Percentiles rank a stretch among this genome's conserved stretches.
These are phyloP conservation scores for Zelleria hepariella DNA, from an alignment of 2,888 invertebrate species.

Conservation along the genomic window DNA sequence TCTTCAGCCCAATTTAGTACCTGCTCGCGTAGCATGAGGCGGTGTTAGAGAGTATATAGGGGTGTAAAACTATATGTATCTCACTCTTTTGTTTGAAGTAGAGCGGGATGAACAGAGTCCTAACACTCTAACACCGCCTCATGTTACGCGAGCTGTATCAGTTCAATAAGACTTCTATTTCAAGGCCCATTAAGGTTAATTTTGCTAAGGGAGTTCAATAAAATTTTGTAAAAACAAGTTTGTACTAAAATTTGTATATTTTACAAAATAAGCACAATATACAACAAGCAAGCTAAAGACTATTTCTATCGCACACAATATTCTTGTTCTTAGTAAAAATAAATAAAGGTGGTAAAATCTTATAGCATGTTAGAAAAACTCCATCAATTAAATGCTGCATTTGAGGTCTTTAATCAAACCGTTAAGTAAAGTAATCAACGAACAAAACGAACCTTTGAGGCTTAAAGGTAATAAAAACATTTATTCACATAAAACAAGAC, in stretches of 20 bases:
- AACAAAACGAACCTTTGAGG: constrained; percentile 43
- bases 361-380: background rate
- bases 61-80: too few species aligned
- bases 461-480: constrained; percentile 53
- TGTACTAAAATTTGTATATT: constrained; percentile 53
- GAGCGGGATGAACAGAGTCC: too few species aligned
- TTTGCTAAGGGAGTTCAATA: too few species aligned
- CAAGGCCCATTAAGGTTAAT: too few species aligned
- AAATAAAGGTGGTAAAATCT: background rate
- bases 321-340: background rate
- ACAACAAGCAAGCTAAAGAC: background rate
- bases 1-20: constrained; percentile 17
- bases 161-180: too few species aligned
- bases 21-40: too few species aligned
- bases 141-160: too few species aligned
- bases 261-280: constrained; percentile 23
- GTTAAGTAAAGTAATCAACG: constrained; percentile 11
- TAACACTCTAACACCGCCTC: too few species aligned
- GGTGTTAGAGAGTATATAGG: too few species aligned
- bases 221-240: background rate
- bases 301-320: background rate
- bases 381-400: background rate
- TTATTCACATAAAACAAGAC: constrained; percentile 49
- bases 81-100: too few species aligned
- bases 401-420: background rate